phyloP scores from a whole-genome alignment of 2,797 vertebrate genomes.

The Rhynchotus rufescens region DNA sequence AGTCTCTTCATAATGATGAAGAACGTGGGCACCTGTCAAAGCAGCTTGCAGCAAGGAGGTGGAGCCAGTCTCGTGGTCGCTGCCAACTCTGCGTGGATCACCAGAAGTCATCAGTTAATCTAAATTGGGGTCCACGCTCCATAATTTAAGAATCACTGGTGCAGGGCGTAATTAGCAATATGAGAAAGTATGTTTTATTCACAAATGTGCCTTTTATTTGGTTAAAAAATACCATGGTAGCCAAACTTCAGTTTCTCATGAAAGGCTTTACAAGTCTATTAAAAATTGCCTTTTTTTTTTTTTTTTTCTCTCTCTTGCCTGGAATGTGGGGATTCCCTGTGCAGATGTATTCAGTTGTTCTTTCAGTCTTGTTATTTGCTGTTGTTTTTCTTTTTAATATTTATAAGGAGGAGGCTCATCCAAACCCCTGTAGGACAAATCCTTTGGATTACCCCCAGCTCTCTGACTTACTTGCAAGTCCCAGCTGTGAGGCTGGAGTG shows the following conservation, averaged over 20 bases:
- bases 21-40: slow-evolving; percentile 29
- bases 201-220: slow-evolving; percentile 29
- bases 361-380: neutral
- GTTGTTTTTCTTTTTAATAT: slow-evolving; percentile 13
- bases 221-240: neutral
- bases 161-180: slow-evolving; percentile 31
- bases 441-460: slow-evolving; percentile 1
- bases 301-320: neutral
- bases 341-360: neutral
- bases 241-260: slow-evolving; percentile 27
- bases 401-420: neutral
- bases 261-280: neutral
- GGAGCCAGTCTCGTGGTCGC: neutral
- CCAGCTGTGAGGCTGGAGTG: neutral
- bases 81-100: slow-evolving; percentile 48
- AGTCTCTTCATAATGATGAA: slow-evolving; percentile 23
- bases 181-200: neutral
- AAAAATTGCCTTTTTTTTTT: neutral
- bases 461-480: slow-evolving; percentile 13
- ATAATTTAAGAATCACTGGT: slow-evolving; percentile 35
- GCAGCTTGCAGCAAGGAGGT: slow-evolving; percentile 42
- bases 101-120: slow-evolving; percentile 19
- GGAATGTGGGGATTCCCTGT: slow-evolving; percentile 13
- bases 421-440: slow-evolving; percentile 30
- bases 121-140: slow-evolving; percentile 7